Evolutionary conservation across 2,888 invertebrate genomes (phyloP).

Genomic region (Mesoligia furuncula): DNA sequence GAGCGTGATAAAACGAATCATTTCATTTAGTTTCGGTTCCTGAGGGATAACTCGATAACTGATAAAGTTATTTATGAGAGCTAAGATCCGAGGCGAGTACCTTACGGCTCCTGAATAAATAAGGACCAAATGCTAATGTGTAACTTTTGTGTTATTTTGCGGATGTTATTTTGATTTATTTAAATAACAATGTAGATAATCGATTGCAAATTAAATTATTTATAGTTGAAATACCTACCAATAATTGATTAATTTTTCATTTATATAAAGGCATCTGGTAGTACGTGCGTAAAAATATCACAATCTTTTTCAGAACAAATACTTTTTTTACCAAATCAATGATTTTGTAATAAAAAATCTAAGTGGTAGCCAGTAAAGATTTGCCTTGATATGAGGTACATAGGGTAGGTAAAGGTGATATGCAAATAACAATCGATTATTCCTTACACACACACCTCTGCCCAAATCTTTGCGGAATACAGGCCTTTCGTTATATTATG

Average conservation of each 20-base stretch:
- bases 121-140: conserved; percentile 32
- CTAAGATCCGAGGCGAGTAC: conserved; percentile 18
- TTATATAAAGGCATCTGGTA: background rate
- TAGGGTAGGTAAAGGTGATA: background rate
- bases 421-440: too few species aligned
- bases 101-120: conserved; percentile 33
- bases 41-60: conserved; percentile 60
- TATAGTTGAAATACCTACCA: background rate
- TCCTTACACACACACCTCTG: too few species aligned
- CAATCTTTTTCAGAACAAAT: background rate
- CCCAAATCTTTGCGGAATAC: too few species aligned
- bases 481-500: too few species aligned
- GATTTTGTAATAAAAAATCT: too few species aligned
- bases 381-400: background rate
- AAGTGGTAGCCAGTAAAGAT: background rate
- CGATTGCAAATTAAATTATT: background rate
- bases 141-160: background rate
- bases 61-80: conserved; percentile 60
- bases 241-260: background rate
- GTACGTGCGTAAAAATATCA: background rate
- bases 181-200: background rate
- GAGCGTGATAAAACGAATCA: conserved; percentile 56
- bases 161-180: background rate
- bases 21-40: conserved; percentile 61
- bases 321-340: background rate